phyloP scores from a whole-genome alignment of 2,113 vertebrate genomes.

The Engraulis encrasicolus region DNA sequence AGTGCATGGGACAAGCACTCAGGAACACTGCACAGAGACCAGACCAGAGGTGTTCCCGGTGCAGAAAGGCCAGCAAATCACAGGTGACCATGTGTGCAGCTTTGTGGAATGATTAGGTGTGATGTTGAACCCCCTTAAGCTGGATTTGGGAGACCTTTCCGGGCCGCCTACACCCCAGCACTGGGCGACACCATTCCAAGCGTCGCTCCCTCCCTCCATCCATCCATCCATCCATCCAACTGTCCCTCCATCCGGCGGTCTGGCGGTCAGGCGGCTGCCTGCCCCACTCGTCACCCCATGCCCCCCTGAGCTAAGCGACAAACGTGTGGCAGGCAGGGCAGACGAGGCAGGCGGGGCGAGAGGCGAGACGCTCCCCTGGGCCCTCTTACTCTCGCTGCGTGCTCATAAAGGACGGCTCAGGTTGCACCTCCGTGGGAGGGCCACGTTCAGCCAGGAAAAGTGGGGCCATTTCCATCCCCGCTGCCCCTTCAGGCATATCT shows the following conservation, averaged over 20 bases:
- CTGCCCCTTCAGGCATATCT: conserved; percentile 52
- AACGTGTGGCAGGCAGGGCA: conserved; percentile 53
- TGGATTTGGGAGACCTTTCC: background rate
- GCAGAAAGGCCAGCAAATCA: background rate
- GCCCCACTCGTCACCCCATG: conserved; percentile 22
- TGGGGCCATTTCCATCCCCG: conserved; percentile 42
- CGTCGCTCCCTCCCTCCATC: background rate
- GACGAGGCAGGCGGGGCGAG: too few relatives aligned
- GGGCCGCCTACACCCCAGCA: background rate
- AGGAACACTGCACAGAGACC: background rate
- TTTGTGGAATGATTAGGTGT: conserved; percentile 10
- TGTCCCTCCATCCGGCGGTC: too few relatives aligned
- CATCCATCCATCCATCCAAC: too few relatives aligned
- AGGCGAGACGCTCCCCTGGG: conserved; percentile 45
- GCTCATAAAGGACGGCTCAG: conserved; percentile 57
- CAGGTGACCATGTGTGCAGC: background rate
- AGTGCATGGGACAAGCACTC: background rate
- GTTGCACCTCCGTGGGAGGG: conserved; percentile 49
- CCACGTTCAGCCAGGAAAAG: conserved; percentile 50
- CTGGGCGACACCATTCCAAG: background rate
- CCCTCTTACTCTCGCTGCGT: conserved; percentile 51
- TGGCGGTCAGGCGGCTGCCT: background rate
- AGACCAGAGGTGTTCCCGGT: background rate
- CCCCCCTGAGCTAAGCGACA: conserved; percentile 31
- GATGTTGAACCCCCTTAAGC: conserved; percentile 18